Evolutionary conservation across 2,113 vertebrate genomes (phyloP).

Genomic region (Phoenicopterus ruber): DNA sequence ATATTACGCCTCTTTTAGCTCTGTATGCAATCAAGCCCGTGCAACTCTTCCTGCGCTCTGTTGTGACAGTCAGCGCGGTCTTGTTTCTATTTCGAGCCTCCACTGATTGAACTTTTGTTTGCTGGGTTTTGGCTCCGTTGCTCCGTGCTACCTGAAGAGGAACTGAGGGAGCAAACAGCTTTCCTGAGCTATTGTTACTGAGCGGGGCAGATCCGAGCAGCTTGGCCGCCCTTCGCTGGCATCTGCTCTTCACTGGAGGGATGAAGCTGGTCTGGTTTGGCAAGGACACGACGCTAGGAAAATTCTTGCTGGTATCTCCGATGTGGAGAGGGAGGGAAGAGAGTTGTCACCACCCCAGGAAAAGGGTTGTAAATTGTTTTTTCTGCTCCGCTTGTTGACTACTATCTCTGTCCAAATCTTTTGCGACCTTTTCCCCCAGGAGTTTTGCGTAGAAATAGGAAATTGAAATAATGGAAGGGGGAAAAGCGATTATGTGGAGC

Average conservation of each 20-base stretch:
- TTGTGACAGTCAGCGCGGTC: background rate
- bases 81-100: background rate
- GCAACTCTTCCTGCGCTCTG: background rate
- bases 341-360: background rate
- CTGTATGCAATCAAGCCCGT: background rate
- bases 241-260: background rate
- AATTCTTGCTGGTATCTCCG: background rate
- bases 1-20: background rate
- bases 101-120: background rate
- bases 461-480: background rate
- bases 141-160: background rate
- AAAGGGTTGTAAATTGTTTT: background rate
- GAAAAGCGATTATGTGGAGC: background rate
- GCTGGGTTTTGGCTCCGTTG: background rate
- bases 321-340: background rate
- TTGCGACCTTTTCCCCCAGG: background rate
- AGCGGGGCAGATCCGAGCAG: background rate
- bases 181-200: constrained; percentile 22
- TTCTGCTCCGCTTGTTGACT: background rate
- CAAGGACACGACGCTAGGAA: background rate
- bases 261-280: background rate
- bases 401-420: background rate
- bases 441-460: background rate
- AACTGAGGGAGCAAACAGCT: background rate
- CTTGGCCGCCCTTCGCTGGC: background rate